Percentiles rank a stretch among this genome's conserved stretches.
Conservation (phyloP, 2,797 vertebrate genomes). For the Monodelphis domestica region DNA sequence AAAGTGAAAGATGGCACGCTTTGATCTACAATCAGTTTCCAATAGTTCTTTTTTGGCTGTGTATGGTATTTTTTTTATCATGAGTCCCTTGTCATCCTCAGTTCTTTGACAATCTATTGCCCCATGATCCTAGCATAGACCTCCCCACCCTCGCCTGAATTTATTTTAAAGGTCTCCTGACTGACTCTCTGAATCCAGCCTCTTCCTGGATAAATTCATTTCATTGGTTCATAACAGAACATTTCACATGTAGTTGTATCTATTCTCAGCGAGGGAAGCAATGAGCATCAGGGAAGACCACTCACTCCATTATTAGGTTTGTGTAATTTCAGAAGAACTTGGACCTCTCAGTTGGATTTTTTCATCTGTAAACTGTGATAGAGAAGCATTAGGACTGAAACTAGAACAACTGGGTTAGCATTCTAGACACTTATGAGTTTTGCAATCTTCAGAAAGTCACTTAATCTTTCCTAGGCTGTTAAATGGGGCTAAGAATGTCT, state of each 20-base stretch:
- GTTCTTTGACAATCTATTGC: background rate
- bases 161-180: background rate
- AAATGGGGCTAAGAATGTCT: background rate
- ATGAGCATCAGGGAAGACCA: too few relatives aligned
- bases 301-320: background rate
- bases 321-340: background rate
- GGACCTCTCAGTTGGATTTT: background rate
- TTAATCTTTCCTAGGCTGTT: background rate
- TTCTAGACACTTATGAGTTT: background rate
- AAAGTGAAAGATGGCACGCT: too few relatives aligned
- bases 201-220: background rate
- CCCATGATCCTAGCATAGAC: background rate
- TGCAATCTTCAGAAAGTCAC: too few relatives aligned
- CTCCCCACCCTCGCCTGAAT: background rate
- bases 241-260: background rate
- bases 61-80: too few relatives aligned
- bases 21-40: too few relatives aligned
- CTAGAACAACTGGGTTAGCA: background rate
- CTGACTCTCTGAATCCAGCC: background rate
- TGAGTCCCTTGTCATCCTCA: too few relatives aligned
- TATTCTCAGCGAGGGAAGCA: background rate
- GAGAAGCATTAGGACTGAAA: background rate
- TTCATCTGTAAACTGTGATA: background rate
- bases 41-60: too few relatives aligned
- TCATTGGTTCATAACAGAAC: background rate